phyloP scores from a whole-genome alignment of 2,888 invertebrate species.

The Lepas anatifera region DNA sequence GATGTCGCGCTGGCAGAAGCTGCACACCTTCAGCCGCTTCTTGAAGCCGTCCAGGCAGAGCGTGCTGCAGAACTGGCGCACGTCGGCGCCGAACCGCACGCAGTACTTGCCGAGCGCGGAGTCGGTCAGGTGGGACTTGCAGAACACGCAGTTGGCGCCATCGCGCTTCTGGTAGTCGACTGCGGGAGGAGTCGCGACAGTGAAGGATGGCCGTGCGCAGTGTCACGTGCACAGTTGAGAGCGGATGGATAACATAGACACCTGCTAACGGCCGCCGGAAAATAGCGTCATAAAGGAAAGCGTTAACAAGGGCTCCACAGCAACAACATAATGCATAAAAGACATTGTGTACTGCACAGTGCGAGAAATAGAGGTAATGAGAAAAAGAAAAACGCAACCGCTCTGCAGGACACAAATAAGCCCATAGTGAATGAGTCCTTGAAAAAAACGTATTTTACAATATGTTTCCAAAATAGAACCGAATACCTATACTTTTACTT shows the following conservation, averaged over 20 bases:
- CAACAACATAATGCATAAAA: too few relatives aligned
- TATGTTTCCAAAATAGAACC: too few relatives aligned
- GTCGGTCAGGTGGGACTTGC: conserved; percentile 59
- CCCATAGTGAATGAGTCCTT: too few relatives aligned
- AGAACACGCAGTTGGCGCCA: conserved; percentile 32
- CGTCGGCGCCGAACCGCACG: conserved; percentile 80
- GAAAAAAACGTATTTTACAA: too few relatives aligned
- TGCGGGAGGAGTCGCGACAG: conserved; percentile 34
- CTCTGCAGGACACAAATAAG: too few relatives aligned
- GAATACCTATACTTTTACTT: too few relatives aligned
- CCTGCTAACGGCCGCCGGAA: neutral
- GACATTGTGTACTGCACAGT: too few relatives aligned
- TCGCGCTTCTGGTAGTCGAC: conserved; percentile 48
- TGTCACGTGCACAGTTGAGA: neutral
- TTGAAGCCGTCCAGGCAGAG: conserved; percentile 77
- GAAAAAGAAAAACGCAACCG: too few relatives aligned
- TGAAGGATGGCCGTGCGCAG: too few relatives aligned
- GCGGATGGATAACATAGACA: neutral
- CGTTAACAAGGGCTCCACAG: too few relatives aligned
- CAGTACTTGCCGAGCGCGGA: conserved; percentile 82
- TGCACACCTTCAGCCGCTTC: conserved; percentile 77
- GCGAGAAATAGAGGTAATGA: too few relatives aligned
- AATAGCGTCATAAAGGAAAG: neutral
- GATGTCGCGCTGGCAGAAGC: conserved; percentile 83
- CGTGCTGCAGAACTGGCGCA: conserved; percentile 82